Percentiles rank a stretch among this genome's conserved stretches.
Conservation (phyloP, 2,888 invertebrate genomes). For the Himalopsyche tibetana region DNA sequence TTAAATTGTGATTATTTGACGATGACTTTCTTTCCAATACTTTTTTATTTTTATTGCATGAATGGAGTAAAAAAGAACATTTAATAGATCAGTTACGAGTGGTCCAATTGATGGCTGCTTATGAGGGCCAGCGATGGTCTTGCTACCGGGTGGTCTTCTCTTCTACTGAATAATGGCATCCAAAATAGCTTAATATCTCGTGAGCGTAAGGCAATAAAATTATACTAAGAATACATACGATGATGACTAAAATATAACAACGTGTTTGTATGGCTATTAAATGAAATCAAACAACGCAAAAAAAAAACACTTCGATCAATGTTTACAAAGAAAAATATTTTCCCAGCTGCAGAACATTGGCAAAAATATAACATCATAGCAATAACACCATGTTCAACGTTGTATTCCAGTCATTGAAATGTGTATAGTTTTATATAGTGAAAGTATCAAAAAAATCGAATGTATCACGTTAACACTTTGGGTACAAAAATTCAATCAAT, state of each 20-base stretch:
- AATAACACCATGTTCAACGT: too few relatives aligned
- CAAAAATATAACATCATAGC: too few relatives aligned
- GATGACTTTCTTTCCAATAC: neutral
- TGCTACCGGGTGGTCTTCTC: constrained; percentile 36
- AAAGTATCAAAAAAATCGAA: neutral
- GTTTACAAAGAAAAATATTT: too few relatives aligned
- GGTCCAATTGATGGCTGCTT: constrained; percentile 36
- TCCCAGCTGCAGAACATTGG: too few relatives aligned
- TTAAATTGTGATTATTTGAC: neutral
- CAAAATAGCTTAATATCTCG: constrained; percentile 38
- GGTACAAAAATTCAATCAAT: constrained; percentile 11
- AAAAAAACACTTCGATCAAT: neutral
- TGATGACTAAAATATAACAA: constrained; percentile 10
- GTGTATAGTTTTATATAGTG: too few relatives aligned
- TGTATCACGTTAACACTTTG: neutral
- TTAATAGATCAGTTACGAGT: constrained; percentile 33
- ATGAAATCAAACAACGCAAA: neutral
- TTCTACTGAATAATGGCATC: constrained; percentile 22
- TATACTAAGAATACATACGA: neutral
- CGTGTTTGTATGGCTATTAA: neutral
- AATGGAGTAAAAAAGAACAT: constrained; percentile 1
- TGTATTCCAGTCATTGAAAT: too few relatives aligned
- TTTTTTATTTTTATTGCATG: constrained; percentile 6
- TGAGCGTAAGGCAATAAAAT: constrained; percentile 36
- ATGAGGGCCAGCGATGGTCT: constrained; percentile 37